Evolutionary conservation across 2,888 invertebrate genomes (phyloP).

Genomic region (Phengaris arion): DNA sequence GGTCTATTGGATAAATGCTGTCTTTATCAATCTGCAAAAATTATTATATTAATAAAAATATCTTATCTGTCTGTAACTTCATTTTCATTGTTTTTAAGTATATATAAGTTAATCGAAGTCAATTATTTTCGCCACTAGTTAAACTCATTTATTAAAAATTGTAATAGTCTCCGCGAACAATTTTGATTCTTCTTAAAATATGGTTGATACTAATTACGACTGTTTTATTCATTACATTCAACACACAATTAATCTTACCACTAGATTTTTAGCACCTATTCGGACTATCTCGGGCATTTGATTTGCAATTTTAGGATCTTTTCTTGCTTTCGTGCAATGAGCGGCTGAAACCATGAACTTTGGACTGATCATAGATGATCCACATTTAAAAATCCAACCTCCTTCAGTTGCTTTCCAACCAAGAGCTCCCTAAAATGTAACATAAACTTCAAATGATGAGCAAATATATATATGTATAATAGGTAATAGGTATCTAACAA

Average conservation of each 20-base stretch:
- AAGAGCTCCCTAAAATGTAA: slow-evolving; percentile 46
- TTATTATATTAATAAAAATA: neutral
- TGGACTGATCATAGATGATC: slow-evolving; percentile 81
- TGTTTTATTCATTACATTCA: too few species aligned
- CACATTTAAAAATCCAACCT: slow-evolving; percentile 69
- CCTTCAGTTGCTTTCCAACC: slow-evolving; percentile 47
- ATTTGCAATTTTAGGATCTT: slow-evolving; percentile 8
- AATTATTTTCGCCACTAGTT: neutral
- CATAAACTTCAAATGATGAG: neutral
- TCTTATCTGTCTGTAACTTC: neutral
- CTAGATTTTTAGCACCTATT: slow-evolving; percentile 34
- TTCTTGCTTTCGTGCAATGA: slow-evolving; percentile 51
- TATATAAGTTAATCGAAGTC: slow-evolving; percentile 45
- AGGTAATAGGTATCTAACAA: neutral
- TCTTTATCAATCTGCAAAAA: neutral
- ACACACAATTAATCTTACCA: neutral
- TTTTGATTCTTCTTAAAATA: too few species aligned
- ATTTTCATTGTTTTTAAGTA: slow-evolving; percentile 33
- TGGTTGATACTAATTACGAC: too few species aligned
- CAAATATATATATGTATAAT: neutral
- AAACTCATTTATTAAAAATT: too few species aligned
- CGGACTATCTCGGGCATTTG: slow-evolving; percentile 41
- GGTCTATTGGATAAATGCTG: slow-evolving; percentile 7
- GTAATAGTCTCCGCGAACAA: too few species aligned
- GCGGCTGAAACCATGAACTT: slow-evolving; percentile 82